These are phyloP conservation scores for Dryobota labecula DNA, from an alignment of 2,888 invertebrate genomes.

Conservation along the genomic window DNA sequence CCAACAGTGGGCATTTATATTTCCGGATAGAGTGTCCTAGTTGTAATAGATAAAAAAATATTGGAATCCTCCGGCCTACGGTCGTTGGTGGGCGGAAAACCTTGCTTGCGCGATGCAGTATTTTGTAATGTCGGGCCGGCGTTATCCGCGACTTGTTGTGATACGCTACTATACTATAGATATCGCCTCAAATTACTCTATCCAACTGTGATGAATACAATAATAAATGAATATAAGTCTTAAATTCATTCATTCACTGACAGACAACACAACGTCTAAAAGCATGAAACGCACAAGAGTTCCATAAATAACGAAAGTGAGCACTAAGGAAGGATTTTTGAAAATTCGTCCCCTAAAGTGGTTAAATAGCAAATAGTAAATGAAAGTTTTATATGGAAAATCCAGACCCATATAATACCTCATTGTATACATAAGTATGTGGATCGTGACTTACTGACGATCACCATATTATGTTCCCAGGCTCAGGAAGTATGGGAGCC, in stretches of 20 bases:
- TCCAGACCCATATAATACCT: background rate
- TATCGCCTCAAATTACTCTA: background rate
- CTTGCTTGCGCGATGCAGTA: too few relatives aligned
- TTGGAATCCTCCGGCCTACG: background rate
- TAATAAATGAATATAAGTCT: too few relatives aligned
- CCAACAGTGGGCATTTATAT: background rate
- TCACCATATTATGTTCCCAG: conserved; percentile 59
- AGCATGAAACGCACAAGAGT: too few relatives aligned
- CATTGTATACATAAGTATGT: background rate
- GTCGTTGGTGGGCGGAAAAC: conserved; percentile 10
- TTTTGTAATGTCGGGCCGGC: too few relatives aligned
- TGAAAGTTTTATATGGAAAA: too few relatives aligned
- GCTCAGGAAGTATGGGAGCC: conserved; percentile 78
- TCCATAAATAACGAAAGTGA: too few relatives aligned
- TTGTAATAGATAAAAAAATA: background rate
- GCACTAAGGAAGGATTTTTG: too few relatives aligned
- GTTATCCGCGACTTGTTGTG: background rate
- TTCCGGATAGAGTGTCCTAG: background rate
- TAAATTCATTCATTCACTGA: too few relatives aligned
- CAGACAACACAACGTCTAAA: too few relatives aligned
- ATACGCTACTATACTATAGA: too few relatives aligned
- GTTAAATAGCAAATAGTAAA: too few relatives aligned
- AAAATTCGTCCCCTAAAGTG: too few relatives aligned
- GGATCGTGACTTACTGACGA: background rate
- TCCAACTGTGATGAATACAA: background rate